A percentile compares a stretch with the other conserved stretches of the same genome.
These are phyloP conservation scores for Agrilus cyanescens DNA, from an alignment of 2,888 invertebrate species.

Conservation along the genomic window DNA sequence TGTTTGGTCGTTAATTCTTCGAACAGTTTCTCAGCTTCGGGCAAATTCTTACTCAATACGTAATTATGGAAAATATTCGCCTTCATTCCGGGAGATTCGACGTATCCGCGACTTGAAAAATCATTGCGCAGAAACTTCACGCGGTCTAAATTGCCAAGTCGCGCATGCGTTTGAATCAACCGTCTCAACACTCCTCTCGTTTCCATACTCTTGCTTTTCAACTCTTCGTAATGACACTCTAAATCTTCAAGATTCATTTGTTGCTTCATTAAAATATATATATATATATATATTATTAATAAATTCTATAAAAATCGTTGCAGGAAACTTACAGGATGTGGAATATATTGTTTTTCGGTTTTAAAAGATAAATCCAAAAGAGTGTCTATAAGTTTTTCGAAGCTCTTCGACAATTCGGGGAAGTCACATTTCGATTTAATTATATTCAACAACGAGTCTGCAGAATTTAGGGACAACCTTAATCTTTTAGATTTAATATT, in stretches of 20 bases:
- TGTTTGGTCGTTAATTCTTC: slow-evolving; percentile 40
- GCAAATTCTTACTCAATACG: slow-evolving; percentile 42
- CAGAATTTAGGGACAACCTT: slow-evolving; percentile 12
- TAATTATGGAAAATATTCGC: slow-evolving; percentile 50
- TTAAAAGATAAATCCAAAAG: slow-evolving; percentile 13
- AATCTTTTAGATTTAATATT: slow-evolving; percentile 14
- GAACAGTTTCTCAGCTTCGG: slow-evolving; percentile 41
- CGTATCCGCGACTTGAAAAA: slow-evolving; percentile 36
- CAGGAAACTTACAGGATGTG: slow-evolving; percentile 37
- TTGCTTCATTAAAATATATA: slow-evolving; percentile 30
- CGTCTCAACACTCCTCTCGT: slow-evolving; percentile 52
- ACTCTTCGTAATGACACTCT: slow-evolving; percentile 49
- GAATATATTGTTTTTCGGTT: slow-evolving; percentile 21
- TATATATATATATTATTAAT: neutral
- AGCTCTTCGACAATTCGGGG: slow-evolving; percentile 2
- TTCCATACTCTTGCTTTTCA: slow-evolving; percentile 55
- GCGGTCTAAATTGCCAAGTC: slow-evolving; percentile 41
- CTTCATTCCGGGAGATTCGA: slow-evolving; percentile 53
- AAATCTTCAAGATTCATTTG: slow-evolving; percentile 52
- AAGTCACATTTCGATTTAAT: slow-evolving; percentile 2
- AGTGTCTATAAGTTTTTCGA: slow-evolving; percentile 12
- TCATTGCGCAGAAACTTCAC: slow-evolving; percentile 43
- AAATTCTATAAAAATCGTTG: neutral
- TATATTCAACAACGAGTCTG: slow-evolving; percentile 12
- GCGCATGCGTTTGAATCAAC: slow-evolving; percentile 46